phyloP scores from a whole-genome alignment of 1,140 invertebrate species.

The Neocloeon triangulifer region DNA sequence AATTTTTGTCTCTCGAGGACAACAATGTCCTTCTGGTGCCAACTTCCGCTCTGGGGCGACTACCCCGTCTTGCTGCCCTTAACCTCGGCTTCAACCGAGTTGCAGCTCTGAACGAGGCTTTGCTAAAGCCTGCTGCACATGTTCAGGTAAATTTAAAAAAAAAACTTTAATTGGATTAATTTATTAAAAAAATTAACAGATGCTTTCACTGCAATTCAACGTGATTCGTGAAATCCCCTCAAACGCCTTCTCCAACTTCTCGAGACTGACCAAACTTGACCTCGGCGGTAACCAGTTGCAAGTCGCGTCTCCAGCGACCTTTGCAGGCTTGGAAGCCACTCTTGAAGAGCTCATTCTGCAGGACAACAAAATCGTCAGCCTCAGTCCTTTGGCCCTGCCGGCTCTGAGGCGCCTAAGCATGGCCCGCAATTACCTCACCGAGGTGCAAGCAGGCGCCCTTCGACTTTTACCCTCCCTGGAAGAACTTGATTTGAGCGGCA shows the following conservation, averaged over 20 bases:
- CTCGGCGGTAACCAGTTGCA: conserved; percentile 55
- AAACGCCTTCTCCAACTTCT: conserved; percentile 41
- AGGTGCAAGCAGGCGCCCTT: conserved; percentile 41
- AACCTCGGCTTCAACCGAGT: conserved; percentile 71
- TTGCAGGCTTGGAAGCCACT: conserved; percentile 46
- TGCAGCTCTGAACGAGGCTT: conserved; percentile 54
- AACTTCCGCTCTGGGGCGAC: conserved; percentile 43
- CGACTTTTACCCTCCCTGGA: conserved; percentile 37
- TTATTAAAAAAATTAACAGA: too few relatives aligned
- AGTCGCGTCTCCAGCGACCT: conserved; percentile 43
- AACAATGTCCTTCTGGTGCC: conserved; percentile 72
- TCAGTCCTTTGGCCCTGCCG: conserved; percentile 32
- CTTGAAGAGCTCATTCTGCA: conserved; percentile 47
- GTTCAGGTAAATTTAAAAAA: conserved; percentile 15
- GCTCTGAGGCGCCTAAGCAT: conserved; percentile 47
- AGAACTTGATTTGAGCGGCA: conserved; percentile 55
- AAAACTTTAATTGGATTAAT: too few relatives aligned
- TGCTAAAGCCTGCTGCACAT: conserved; percentile 14
- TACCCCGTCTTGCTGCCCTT: conserved; percentile 47
- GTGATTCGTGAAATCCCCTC: conserved; percentile 64
- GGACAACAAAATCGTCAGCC: conserved; percentile 53
- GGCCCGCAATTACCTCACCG: conserved; percentile 52
- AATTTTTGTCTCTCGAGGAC: conserved; percentile 59
- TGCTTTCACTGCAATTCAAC: conserved; percentile 58
- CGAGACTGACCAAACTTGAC: conserved; percentile 47